These are phyloP conservation scores for Semnornis frantzii DNA, from an alignment of 2,113 vertebrate species.

Conservation along the genomic window DNA sequence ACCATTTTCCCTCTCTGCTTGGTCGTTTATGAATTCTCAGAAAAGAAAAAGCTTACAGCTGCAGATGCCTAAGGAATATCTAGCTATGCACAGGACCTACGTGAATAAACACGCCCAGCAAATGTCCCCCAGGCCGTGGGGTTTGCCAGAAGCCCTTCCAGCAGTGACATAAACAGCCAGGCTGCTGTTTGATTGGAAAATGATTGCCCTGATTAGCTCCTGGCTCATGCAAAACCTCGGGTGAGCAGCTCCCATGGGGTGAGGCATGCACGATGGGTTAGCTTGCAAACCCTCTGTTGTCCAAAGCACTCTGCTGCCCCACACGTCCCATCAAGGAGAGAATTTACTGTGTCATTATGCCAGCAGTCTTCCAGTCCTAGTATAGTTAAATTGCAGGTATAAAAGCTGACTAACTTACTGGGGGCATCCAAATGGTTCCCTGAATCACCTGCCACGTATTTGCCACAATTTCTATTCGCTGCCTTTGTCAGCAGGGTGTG, in stretches of 20 bases:
- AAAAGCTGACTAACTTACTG: conserved; percentile 65
- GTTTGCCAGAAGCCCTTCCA: conserved; percentile 11
- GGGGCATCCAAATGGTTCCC: neutral
- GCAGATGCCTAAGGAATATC: neutral
- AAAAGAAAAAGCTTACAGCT: neutral
- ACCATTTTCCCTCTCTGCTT: conserved; percentile 5
- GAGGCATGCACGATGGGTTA: conserved; percentile 78
- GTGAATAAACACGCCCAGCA: conserved; percentile 9
- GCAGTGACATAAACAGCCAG: conserved; percentile 66
- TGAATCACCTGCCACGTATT: neutral
- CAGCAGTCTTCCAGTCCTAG: conserved; percentile 65
- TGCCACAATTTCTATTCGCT: neutral
- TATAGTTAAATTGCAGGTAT: conserved; percentile 44
- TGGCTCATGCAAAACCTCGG: conserved; percentile 75
- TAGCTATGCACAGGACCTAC: neutral
- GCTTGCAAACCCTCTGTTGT: conserved; percentile 88
- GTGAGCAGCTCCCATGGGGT: conserved; percentile 77
- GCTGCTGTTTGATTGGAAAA: conserved; percentile 79
- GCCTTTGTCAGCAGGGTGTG: neutral
- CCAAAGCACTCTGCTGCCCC: conserved; percentile 82
- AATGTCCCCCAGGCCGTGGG: neutral
- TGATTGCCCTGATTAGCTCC: conserved; percentile 82
- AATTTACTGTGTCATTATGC: conserved; percentile 56
- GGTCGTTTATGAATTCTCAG: neutral
- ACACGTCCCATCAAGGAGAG: conserved; percentile 81